Conservation (phyloP, 2,797 vertebrate genomes). For the Hemibagrus guttatus region DNA sequence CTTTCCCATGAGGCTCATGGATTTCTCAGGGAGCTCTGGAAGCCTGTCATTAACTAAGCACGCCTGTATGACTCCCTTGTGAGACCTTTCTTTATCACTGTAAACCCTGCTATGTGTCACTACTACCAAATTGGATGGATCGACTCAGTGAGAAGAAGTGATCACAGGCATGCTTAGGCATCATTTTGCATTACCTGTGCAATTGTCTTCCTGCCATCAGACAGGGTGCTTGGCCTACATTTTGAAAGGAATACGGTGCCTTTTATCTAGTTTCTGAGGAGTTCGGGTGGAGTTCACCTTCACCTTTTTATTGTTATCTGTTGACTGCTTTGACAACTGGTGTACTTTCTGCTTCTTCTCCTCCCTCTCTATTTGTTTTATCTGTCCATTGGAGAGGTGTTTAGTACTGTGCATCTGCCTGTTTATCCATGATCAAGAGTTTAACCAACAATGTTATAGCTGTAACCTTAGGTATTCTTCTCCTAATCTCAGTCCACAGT, state of each 20-base stretch:
- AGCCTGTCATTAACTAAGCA: conserved; percentile 32
- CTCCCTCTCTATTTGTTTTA: background rate
- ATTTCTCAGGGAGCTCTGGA: conserved; percentile 27
- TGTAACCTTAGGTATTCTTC: background rate
- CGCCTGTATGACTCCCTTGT: conserved; percentile 19
- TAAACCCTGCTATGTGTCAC: conserved; percentile 38
- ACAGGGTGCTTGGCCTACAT: conserved; percentile 4
- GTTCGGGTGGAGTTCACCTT: conserved; percentile 48
- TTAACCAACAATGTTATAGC: background rate
- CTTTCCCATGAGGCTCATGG: background rate
- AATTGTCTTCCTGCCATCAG: conserved; percentile 34
- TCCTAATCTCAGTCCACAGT: background rate
- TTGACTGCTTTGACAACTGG: conserved; percentile 16
- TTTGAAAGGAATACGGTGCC: conserved; percentile 22
- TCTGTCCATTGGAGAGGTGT: background rate
- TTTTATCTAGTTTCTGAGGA: conserved; percentile 50
- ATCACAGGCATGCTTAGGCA: conserved; percentile 44
- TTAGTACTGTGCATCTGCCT: background rate
- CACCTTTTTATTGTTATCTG: conserved; percentile 30
- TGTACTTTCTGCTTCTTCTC: background rate
- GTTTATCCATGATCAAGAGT: background rate
- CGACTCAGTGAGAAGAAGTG: conserved; percentile 27
- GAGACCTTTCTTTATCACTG: conserved; percentile 26
- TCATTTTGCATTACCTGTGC: conserved; percentile 47
- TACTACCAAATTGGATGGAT: conserved; percentile 45